These are phyloP conservation scores for Agrilus mali DNA, from an alignment of 2,888 invertebrate genomes.

Conservation along the genomic window DNA sequence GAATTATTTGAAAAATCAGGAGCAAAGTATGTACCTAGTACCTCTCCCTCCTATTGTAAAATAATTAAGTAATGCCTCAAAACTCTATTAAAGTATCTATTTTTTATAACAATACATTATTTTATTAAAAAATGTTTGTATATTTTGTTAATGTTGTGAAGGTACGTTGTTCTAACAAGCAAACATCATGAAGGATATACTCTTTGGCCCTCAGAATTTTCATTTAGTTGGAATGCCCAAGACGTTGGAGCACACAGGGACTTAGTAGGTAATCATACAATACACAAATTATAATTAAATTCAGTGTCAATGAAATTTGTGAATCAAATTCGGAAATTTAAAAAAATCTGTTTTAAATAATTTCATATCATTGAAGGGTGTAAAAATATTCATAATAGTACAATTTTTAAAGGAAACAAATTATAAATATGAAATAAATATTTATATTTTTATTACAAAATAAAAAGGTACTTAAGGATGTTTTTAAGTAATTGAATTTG, in stretches of 20 bases:
- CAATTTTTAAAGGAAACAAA: too few species aligned
- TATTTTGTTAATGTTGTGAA: slow-evolving; percentile 22
- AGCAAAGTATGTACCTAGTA: slow-evolving; percentile 61
- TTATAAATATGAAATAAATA: too few species aligned
- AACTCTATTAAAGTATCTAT: too few species aligned
- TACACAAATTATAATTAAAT: too few species aligned
- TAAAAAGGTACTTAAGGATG: background rate
- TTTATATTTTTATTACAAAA: background rate
- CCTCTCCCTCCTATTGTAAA: too few species aligned
- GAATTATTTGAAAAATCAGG: slow-evolving; percentile 65
- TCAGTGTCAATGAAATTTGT: too few species aligned
- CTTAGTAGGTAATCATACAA: slow-evolving; percentile 43
- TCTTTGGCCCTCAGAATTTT: slow-evolving; percentile 67
- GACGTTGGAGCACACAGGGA: slow-evolving; percentile 66
- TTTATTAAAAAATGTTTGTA: background rate
- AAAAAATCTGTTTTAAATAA: too few species aligned
- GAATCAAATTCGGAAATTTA: too few species aligned
- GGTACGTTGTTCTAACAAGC: slow-evolving; percentile 72
- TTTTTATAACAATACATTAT: too few species aligned
- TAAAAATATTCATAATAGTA: too few species aligned
- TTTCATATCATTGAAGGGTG: too few species aligned
- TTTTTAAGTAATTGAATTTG: background rate
- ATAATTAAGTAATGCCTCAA: too few species aligned
- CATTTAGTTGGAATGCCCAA: slow-evolving; percentile 75
- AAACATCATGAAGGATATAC: slow-evolving; percentile 85